Base-by-base conservation (phyloP, 1,140 invertebrate genomes). In the Aphelenchoides avenae region DNA sequence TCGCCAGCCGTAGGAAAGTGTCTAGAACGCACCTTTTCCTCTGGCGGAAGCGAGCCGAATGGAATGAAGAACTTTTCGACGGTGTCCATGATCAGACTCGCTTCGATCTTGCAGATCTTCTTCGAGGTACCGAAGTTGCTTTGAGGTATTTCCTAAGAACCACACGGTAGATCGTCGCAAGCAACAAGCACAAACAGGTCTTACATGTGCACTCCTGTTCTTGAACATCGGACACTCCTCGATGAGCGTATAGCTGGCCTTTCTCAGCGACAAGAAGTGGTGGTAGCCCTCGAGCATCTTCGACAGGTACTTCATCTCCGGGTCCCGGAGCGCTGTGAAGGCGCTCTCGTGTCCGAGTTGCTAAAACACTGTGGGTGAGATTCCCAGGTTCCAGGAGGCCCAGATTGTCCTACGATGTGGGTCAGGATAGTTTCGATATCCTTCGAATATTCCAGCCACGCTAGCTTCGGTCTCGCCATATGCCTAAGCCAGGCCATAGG, bases 11-110 rank as follows among this genome's bases (percentile, higher is more conserved):
- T n/a, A n/a, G n/a, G n/a, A n/a, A n/a, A n/a, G n/a, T n/a, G n/a
- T n/a, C n/a, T n/a, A 44, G 0, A 18, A 52, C 40, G 3, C 31
- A 68, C 62, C 30, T 64, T 66, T 18, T 66, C 68, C 27, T 48
- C 31, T 37, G 33, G 13, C 15, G 52, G 37, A 13, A 66, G 47
- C 26, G 43, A 15, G 30, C 33, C 24, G 39, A 71, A 66, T 33
- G 64, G 64, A 29, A 54, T 13, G 24, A 66, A 66, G 42, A 59
- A 66, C 7, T 72, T 72, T 30, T 71, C 61, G 20, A 71, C 68
- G 22, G 48, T 67, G 41, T 66, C 64, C 63, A 68, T 65, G 4
- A 71, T 47, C 26, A 66, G 39, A 31, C 64, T 68, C 7, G 69
- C 43, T 56, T 66, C 69, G 39, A 66, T 55, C 29, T 66, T 54